These are phyloP conservation scores for Tachuris rubrigastra DNA, from an alignment of 2,113 vertebrate species.

Conservation along the genomic window DNA sequence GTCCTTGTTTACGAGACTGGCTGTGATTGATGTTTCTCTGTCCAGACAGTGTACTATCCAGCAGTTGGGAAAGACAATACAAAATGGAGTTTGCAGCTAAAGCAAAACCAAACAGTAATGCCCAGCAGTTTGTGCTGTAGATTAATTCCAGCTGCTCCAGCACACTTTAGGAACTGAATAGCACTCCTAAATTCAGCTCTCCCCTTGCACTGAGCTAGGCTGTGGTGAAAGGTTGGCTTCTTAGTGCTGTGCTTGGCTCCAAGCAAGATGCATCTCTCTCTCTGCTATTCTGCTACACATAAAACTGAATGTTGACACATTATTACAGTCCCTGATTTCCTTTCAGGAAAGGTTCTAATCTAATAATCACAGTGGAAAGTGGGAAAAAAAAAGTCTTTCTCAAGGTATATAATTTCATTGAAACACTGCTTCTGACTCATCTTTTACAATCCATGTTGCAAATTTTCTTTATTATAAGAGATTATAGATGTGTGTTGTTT, in stretches of 20 bases:
- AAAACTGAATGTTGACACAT: neutral
- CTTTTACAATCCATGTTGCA: neutral
- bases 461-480: neutral
- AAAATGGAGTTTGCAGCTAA: slow-evolving; percentile 37
- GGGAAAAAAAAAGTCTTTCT: neutral
- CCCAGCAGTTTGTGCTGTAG: neutral
- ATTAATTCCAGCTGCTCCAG: slow-evolving; percentile 33
- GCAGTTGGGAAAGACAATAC: slow-evolving; percentile 38
- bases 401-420: neutral
- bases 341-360: neutral
- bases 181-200: neutral
- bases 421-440: neutral
- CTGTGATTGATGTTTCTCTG: neutral
- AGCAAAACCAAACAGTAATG: slow-evolving; percentile 17
- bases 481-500: neutral
- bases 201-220: neutral
- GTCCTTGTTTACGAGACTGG: slow-evolving; percentile 31
- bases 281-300: neutral
- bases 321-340: neutral
- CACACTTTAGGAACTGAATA: neutral
- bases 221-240: neutral
- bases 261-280: neutral
- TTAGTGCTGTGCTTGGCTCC: neutral
- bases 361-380: neutral
- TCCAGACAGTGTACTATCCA: slow-evolving; percentile 1